Base-by-base conservation (phyloP, 2,888 invertebrate genomes). In the Axea sp. region DNA sequence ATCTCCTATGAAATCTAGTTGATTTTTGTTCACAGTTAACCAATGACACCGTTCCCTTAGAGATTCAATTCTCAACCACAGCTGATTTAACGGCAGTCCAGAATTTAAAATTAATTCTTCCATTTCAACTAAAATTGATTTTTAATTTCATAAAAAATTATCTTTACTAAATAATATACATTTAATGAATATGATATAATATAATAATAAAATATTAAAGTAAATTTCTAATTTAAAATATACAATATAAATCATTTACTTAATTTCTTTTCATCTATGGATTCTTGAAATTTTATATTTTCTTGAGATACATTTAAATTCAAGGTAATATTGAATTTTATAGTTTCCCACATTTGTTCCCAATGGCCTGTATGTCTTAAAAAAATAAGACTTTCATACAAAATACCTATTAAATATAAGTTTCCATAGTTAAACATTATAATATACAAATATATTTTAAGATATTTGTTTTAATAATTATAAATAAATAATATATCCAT, bases 21-120 rank as follows among this genome's bases (percentile, higher is more conserved):
- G 81, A 33, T 88, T 88, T 19, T 84, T 86, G 11, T 87, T 88
- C 4, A 86, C 82, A 0, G 93, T 92, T 26, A 93, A 89, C 91
- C 93, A 95, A 87, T 93, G 92, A 79, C 91, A 92, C 9, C 91
- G 90, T 80, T 92, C 93, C n/a, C 94, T 90, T 55, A 93, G 88
- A 6, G 92, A 91, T 87, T 94, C 95, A 67, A 93, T 91, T 71
- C 95, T 90, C 77, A 92, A 88, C 95, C 95, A 95, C 75, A 94
- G 89, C 77, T 92, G 92, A 82, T 92, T 90, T 82, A 92, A 88
- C 15, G 95, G 95, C 82, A 95, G 88, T 45, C 92, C 91, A 45
- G 92, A 91, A 28, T 80, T 89, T 49, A 92, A 83, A 41, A 92
- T 89, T 0, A 91, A 85, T 80, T 92, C 92, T 83, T 93, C 93